phyloP scores from a whole-genome alignment of 2,797 vertebrate genomes.

The Danio aesculapii region DNA sequence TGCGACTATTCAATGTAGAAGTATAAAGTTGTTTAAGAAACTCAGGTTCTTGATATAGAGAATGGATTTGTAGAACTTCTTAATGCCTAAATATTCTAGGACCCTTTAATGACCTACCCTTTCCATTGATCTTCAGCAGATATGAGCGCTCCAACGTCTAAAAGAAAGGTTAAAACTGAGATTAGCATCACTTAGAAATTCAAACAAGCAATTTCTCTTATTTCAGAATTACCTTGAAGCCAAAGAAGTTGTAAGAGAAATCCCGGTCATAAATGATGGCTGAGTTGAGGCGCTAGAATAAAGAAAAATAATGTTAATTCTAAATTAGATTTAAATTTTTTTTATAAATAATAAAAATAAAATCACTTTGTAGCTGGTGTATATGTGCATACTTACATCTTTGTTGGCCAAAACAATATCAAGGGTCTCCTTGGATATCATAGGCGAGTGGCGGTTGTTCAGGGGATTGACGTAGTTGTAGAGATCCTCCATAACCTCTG shows the following conservation, averaged over 20 bases:
- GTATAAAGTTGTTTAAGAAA: too few relatives aligned
- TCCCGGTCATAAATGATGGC: slow-evolving; percentile 96
- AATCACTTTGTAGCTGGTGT: background rate
- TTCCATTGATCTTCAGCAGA: slow-evolving; percentile 93
- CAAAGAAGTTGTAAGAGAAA: slow-evolving; percentile 98
- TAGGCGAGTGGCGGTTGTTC: slow-evolving; percentile 89
- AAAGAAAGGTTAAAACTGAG: background rate
- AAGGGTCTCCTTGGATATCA: slow-evolving; percentile 91
- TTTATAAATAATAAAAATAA: background rate
- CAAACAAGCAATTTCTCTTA: background rate
- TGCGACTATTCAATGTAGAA: too few relatives aligned
- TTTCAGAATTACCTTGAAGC: slow-evolving; percentile 87
- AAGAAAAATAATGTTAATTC: background rate
- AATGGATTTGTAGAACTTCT: too few relatives aligned
- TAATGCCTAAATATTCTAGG: background rate
- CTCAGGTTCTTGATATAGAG: too few relatives aligned
- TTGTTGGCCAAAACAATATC: slow-evolving; percentile 91
- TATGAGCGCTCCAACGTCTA: slow-evolving; percentile 96
- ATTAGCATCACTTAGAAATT: background rate
- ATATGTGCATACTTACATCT: slow-evolving; percentile 79
- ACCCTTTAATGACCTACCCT: slow-evolving; percentile 75
- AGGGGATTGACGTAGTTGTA: slow-evolving; percentile 92
- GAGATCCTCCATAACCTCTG: slow-evolving; percentile 97
- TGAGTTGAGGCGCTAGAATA: slow-evolving; percentile 89
- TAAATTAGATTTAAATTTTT: background rate